These are phyloP conservation scores for Stegostoma tigrinum DNA, from an alignment of 2,113 vertebrate species.

Conservation along the genomic window DNA sequence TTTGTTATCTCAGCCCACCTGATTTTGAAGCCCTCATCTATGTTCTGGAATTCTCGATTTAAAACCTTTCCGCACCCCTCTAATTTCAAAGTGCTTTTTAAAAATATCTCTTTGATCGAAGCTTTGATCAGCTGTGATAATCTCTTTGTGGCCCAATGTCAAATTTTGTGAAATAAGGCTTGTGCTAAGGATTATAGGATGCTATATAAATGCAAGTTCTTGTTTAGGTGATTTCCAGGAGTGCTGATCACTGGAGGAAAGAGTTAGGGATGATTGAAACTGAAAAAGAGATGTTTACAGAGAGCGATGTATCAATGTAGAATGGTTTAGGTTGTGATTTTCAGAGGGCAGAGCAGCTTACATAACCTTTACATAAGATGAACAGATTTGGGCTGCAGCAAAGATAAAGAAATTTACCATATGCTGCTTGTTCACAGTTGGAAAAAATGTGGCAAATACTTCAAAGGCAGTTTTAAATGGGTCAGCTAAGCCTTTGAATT, in stretches of 20 bases:
- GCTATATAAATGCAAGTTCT: not conserved
- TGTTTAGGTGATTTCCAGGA: not conserved
- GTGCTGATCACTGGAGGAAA: not conserved
- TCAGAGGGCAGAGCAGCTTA: not conserved
- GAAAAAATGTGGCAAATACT: not conserved
- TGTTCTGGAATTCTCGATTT: not conserved
- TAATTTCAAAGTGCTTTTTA: not conserved
- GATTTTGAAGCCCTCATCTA: not conserved
- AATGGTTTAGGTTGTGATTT: not conserved
- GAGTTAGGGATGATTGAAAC: not conserved
- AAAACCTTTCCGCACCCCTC: not conserved
- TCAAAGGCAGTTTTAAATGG: conserved; percentile 13
- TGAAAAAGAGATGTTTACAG: not conserved
- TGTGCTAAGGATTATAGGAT: not conserved
- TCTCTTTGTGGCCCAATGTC: not conserved
- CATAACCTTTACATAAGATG: not conserved
- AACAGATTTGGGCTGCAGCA: not conserved
- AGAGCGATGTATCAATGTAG: not conserved
- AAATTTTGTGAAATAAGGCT: not conserved
- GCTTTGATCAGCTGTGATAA: not conserved
- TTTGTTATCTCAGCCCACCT: not conserved
- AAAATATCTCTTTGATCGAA: not conserved
- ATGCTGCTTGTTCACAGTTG: not conserved
- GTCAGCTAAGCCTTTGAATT: not conserved
- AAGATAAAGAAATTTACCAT: not conserved